Conservation (phyloP, 2,888 invertebrate species). For the Bursaphelenchus okinawaensis region DNA sequence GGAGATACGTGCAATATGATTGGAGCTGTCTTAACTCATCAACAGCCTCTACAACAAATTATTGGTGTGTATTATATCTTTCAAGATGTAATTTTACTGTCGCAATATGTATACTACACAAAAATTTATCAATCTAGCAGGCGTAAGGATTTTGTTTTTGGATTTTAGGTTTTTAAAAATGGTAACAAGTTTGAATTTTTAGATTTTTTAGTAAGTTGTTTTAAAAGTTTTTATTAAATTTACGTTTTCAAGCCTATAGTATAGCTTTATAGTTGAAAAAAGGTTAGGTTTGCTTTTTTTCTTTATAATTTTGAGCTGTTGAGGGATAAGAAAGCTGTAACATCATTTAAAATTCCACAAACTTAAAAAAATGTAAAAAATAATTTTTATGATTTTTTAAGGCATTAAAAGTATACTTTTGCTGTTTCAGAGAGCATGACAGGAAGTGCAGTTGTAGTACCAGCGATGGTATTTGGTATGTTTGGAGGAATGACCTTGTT, state of each 20-base stretch:
- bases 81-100: slow-evolving; percentile 49
- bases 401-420: too few species aligned
- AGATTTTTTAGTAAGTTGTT: neutral
- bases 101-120: slow-evolving; percentile 52
- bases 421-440: slow-evolving; percentile 13
- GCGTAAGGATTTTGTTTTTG: slow-evolving; percentile 30
- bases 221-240: neutral
- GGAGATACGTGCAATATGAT: slow-evolving; percentile 60
- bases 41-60: slow-evolving; percentile 56
- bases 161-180: too few species aligned
- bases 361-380: too few species aligned
- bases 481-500: slow-evolving; percentile 15
- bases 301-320: too few species aligned
- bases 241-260: neutral
- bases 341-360: too few species aligned
- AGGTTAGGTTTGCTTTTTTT: too few species aligned
- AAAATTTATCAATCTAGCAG: slow-evolving; percentile 31
- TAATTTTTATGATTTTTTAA: too few species aligned
- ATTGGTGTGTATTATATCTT: slow-evolving; percentile 56
- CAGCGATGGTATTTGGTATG: slow-evolving; percentile 27
- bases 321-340: too few species aligned
- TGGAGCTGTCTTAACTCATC: slow-evolving; percentile 59
- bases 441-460: slow-evolving; percentile 26
- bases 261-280: too few species aligned
- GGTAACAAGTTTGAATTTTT: too few species aligned